A percentile compares a stretch with the other conserved stretches of the same genome.
Evolutionary conservation across 2,113 vertebrate species (phyloP).

Genomic region (Petromus typicus): DNA sequence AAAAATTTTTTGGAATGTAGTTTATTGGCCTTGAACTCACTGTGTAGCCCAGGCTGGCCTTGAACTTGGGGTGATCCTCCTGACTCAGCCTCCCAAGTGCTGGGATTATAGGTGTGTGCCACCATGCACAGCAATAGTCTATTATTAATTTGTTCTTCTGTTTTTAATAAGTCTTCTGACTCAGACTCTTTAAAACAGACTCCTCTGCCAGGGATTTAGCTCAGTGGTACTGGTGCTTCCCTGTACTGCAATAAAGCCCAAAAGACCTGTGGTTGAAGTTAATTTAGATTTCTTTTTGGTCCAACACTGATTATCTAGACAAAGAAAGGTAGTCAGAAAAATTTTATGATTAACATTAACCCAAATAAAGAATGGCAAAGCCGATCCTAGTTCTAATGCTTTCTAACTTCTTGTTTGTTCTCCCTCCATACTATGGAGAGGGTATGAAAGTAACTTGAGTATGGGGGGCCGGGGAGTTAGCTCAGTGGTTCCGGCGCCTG

Average conservation of each 20-base stretch:
- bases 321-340: not conserved
- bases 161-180: not conserved
- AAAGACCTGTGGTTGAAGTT: not conserved
- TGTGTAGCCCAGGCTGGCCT: not conserved
- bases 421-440: not conserved
- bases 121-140: not conserved
- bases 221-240: too few relatives aligned
- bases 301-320: not conserved
- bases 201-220: too few relatives aligned
- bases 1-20: not conserved
- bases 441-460: not conserved
- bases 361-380: not conserved
- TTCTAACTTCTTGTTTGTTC: not conserved
- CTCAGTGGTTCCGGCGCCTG: too few relatives aligned
- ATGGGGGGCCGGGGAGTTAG: too few relatives aligned
- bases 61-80: not conserved
- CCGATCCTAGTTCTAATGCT: not conserved
- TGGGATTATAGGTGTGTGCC: not conserved
- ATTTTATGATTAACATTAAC: not conserved
- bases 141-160: not conserved
- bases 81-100: not conserved
- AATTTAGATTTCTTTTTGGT: slow-evolving; percentile 11
- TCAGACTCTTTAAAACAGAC: not conserved
- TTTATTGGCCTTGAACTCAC: not conserved
- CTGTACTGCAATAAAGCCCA: not conserved